Percentiles rank a stretch among this genome's conserved stretches.
phyloP scores from a whole-genome alignment of 53 echinoderm and acorn worm species.

The Actinopyga echinites region DNA sequence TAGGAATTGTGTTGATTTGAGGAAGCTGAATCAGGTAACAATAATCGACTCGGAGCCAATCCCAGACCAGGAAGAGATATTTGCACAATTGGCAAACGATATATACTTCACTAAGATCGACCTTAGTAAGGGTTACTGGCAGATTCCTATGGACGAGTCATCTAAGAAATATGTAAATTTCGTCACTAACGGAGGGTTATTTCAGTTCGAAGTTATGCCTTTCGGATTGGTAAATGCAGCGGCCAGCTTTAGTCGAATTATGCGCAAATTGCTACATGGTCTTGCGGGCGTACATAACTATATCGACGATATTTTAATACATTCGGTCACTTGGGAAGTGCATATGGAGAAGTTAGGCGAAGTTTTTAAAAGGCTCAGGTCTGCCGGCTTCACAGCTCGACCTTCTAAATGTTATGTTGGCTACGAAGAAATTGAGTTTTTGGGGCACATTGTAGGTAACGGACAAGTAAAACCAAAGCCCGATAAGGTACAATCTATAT shows the following conservation, averaged over 20 bases:
- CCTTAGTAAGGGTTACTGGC: conserved; percentile 63
- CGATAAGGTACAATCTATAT: conserved; percentile 14
- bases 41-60: conserved; percentile 50
- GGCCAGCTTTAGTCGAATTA: conserved; percentile 46
- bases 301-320: conserved; percentile 56
- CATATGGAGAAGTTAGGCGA: conserved; percentile 42
- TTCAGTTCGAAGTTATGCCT: conserved; percentile 49
- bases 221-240: conserved; percentile 59
- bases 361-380: conserved; percentile 30
- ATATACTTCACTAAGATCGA: conserved; percentile 54
- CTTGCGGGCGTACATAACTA: conserved; percentile 48
- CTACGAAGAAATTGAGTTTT: conserved; percentile 41
- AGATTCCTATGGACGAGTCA: conserved; percentile 54
- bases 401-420: conserved; percentile 41
- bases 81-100: conserved; percentile 52
- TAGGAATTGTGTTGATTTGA: conserved; percentile 51
- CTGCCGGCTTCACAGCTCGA: conserved; percentile 11
- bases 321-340: conserved; percentile 49
- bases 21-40: conserved; percentile 42
- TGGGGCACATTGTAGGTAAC: conserved; percentile 52
- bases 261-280: conserved; percentile 35
- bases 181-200: conserved; percentile 31
- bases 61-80: conserved; percentile 59
- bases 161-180: conserved; percentile 49
- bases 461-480: conserved; percentile 46